These are phyloP conservation scores for Lasioglossum leucozonium DNA, from an alignment of 2,888 invertebrate species.

Conservation along the genomic window DNA sequence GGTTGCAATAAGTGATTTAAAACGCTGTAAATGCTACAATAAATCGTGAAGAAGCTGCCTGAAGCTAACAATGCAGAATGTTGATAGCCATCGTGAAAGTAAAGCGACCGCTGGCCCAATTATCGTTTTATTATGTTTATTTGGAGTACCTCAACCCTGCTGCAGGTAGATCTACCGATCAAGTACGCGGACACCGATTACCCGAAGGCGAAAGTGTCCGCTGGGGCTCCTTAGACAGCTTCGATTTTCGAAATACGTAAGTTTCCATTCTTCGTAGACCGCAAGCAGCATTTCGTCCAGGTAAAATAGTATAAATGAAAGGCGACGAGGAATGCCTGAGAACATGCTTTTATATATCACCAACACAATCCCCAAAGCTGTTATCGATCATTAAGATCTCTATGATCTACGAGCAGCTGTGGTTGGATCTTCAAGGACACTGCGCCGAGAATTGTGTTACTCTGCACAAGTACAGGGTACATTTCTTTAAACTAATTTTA, in stretches of 20 bases:
- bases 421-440: constrained; percentile 64
- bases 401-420: constrained; percentile 54
- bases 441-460: constrained; percentile 49
- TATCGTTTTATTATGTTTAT: neutral
- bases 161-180: neutral
- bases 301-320: constrained; percentile 39
- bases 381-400: constrained; percentile 58
- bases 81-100: neutral
- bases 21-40: neutral
- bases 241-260: constrained; percentile 16
- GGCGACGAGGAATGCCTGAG: constrained; percentile 24
- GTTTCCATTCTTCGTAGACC: neutral
- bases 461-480: constrained; percentile 29
- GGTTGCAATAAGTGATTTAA: rapidly evolving
- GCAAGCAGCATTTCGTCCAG: constrained; percentile 20
- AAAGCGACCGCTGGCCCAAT: constrained; percentile 9
- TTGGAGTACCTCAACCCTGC: neutral
- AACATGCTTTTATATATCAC: constrained; percentile 23
- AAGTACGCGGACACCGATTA: neutral
- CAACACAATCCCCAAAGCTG: constrained; percentile 36
- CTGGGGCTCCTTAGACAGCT: neutral
- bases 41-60: neutral
- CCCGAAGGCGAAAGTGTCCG: neutral
- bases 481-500: constrained; percentile 46
- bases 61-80: neutral